These are phyloP conservation scores for Anabas testudineus DNA, from an alignment of 2,797 vertebrate genomes.

Conservation along the genomic window DNA sequence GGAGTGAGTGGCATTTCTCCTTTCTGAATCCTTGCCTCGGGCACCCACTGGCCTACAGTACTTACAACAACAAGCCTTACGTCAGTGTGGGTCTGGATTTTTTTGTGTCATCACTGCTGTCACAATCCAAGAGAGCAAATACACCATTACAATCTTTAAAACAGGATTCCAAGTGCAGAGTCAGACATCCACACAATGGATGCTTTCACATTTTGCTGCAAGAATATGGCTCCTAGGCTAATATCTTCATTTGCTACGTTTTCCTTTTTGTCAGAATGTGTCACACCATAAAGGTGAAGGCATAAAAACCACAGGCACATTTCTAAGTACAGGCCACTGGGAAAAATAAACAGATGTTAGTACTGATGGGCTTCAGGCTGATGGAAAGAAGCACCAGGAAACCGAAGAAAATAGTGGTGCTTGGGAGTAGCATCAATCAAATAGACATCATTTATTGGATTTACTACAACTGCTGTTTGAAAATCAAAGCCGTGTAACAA, in stretches of 20 bases:
- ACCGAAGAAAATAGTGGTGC: not conserved
- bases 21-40: conserved; percentile 67
- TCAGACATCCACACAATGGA: conserved; percentile 24
- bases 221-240: conserved; percentile 16
- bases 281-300: conserved; percentile 8
- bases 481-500: conserved; percentile 18
- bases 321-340: not conserved
- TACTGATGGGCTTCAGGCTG: not conserved
- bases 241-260: conserved; percentile 5
- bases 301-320: conserved; percentile 7
- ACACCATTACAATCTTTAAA: conserved; percentile 34
- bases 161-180: conserved; percentile 31
- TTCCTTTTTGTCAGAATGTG: conserved; percentile 9
- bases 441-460: conserved; percentile 18
- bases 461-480: conserved; percentile 10
- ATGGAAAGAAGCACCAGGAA: conserved; percentile 11
- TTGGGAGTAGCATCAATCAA: not conserved
- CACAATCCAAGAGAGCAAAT: conserved; percentile 38
- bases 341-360: not conserved
- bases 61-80: conserved; percentile 47
- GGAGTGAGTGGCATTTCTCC: conserved; percentile 66
- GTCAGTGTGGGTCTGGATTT: conserved; percentile 52
- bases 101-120: conserved; percentile 52
- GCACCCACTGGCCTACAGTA: conserved; percentile 39
- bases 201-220: conserved; percentile 31